phyloP scores from a whole-genome alignment of 2,797 vertebrate genomes.

The Etheostoma perlongum region DNA sequence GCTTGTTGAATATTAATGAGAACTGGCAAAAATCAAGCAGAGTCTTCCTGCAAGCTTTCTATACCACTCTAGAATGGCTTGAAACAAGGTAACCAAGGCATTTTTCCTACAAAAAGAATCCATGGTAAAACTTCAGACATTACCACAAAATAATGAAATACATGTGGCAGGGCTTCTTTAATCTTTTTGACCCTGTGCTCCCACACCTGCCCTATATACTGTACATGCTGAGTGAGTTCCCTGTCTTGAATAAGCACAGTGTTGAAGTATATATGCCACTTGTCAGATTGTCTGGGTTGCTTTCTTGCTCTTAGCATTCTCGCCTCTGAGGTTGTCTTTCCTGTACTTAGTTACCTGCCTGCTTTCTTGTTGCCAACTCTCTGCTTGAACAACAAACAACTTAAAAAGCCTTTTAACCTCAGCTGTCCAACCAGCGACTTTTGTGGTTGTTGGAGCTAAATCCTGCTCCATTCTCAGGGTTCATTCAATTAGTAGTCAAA shows the following conservation, averaged over 20 bases:
- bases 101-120: too few relatives aligned
- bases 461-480: too few relatives aligned
- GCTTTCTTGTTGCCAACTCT: conserved; percentile 37
- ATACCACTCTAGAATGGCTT: too few relatives aligned
- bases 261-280: conserved; percentile 56
- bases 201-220: conserved; percentile 25
- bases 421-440: conserved; percentile 42
- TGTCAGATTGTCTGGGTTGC: conserved; percentile 57
- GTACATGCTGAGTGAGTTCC: conserved; percentile 40
- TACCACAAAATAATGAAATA: too few relatives aligned
- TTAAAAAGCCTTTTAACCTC: conserved; percentile 51
- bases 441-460: too few relatives aligned
- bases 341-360: conserved; percentile 30
- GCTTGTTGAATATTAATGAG: too few relatives aligned
- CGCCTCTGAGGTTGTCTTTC: conserved; percentile 24
- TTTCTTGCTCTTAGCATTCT: conserved; percentile 47
- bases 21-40: too few relatives aligned
- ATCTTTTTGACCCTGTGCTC: conserved; percentile 33
- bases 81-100: too few relatives aligned
- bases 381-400: conserved; percentile 44
- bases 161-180: neutral
- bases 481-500: too few relatives aligned
- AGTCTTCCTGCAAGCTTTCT: too few relatives aligned
- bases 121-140: too few relatives aligned
- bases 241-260: conserved; percentile 60